Base-by-base conservation (phyloP, 2,113 vertebrate genomes). In the Dipodomys spectabilis region DNA sequence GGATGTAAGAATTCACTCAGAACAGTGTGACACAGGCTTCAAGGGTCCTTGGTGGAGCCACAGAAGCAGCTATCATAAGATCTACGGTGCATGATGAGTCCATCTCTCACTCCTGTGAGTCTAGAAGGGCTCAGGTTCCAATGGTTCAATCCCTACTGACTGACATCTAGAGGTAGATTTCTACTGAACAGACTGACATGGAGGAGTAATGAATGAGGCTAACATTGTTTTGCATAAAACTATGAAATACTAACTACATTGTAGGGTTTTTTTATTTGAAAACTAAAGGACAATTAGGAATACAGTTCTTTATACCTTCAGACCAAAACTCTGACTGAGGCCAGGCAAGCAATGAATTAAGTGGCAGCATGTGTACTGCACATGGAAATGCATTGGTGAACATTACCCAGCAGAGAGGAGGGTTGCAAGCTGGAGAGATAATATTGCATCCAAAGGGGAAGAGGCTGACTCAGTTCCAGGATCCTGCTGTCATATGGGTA, bases 221-320 rank as follows among this genome's bases (percentile, higher is more conserved):
- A 87, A 75, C 28, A 23, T 19, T 80, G 44, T 16, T 85, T 85
- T 62, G 30, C 23, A 27, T 20, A 69, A 82, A 74, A 69, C 84
- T 39, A 3, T 35, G 49, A 86, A 79, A 94, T 60, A 32, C 64
- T 53, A 81, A 81, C 23, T 83, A 79, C 22, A 22, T 22, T 82
- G 74, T 67, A 20, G 3, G 12, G 9, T 57, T 39, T 93, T 90
- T 57, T 75, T 39, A 75, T 64, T 93, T 79, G 85, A 7, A 60
- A 84, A 82, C 73, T 69, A 73, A 95, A 32, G 49, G 3, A 57
- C 65, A 90, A 18, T 62, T 30, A 87, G 32, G 44, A 68, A 86
- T 87, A 69, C 6, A 67, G 64, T 81, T 89, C 68, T 78, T 86
- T 49, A 71, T 30, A 86, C 3, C n/a, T 79, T 90, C 35, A 91